Evolutionary conservation across 37 sponge, comb jelly and placozoan species (phyloP).

Genomic region (Spongilla lacustris): DNA sequence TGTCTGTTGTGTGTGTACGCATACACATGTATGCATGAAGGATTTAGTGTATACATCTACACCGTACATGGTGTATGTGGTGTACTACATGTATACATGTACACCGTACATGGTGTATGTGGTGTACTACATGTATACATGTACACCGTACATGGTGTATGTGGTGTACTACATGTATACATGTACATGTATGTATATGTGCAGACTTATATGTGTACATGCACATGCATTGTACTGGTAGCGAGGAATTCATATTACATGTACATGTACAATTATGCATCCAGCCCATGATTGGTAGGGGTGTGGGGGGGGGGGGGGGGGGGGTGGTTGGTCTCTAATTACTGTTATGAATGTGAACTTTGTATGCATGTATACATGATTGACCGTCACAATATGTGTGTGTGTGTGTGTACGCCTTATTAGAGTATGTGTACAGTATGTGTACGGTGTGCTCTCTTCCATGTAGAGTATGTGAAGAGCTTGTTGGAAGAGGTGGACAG

Average conservation of each 20-base stretch:
- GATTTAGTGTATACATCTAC: too few relatives aligned
- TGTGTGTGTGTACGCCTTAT: neutral
- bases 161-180: neutral
- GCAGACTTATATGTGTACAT: neutral
- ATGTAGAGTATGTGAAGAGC: conserved; percentile 62
- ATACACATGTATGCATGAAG: neutral
- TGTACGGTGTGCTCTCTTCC: too few relatives aligned
- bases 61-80: neutral
- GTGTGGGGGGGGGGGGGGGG: neutral
- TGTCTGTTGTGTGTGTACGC: neutral
- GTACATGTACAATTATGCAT: neutral
- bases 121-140: neutral
- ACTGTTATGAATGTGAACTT: too few relatives aligned
- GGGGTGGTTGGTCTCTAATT: neutral
- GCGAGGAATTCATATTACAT: too few relatives aligned
- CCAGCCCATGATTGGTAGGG: neutral
- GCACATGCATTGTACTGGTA: too few relatives aligned
- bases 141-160: neutral
- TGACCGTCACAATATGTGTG: neutral
- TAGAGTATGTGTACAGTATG: too few relatives aligned
- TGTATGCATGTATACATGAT: too few relatives aligned
- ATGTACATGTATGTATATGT: neutral
- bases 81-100: neutral
- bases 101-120: neutral
- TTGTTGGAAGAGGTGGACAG: conserved; percentile 76